Evolutionary conservation across 2,797 vertebrate species (phyloP).

Genomic region (Sebastes alutus): DNA sequence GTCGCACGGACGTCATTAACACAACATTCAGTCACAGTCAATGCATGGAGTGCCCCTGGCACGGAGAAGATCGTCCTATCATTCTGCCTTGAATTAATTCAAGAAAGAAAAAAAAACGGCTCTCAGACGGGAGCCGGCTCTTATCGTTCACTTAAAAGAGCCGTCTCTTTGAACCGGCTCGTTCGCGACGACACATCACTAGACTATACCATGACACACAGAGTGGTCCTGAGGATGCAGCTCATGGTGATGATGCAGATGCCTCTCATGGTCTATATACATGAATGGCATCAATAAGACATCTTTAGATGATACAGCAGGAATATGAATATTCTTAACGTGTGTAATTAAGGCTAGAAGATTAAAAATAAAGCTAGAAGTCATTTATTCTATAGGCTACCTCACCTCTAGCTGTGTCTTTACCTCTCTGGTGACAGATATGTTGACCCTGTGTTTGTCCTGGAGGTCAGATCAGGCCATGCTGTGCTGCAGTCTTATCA

Average conservation of each 20-base stretch:
- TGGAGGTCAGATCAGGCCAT: slow-evolving; percentile 48
- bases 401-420: not conserved
- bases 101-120: too few species aligned
- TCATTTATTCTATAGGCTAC: not conserved
- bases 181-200: too few species aligned
- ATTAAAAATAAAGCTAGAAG: not conserved
- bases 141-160: too few species aligned
- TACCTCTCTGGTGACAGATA: slow-evolving; percentile 6
- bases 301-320: not conserved
- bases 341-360: not conserved
- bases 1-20: too few species aligned
- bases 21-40: too few species aligned
- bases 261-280: not conserved
- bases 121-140: too few species aligned
- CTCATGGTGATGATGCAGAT: not conserved
- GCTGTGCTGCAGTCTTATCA: slow-evolving; percentile 2
- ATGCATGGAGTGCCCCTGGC: too few species aligned
- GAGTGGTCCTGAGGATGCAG: slow-evolving; percentile 6
- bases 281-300: not conserved
- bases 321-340: accelerated
- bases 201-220: too few species aligned
- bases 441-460: slow-evolving; percentile 9
- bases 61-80: too few species aligned
- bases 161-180: too few species aligned
- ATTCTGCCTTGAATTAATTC: too few species aligned